phyloP scores from a whole-genome alignment of 2,797 vertebrate species.

The Euthynnus affinis region DNA sequence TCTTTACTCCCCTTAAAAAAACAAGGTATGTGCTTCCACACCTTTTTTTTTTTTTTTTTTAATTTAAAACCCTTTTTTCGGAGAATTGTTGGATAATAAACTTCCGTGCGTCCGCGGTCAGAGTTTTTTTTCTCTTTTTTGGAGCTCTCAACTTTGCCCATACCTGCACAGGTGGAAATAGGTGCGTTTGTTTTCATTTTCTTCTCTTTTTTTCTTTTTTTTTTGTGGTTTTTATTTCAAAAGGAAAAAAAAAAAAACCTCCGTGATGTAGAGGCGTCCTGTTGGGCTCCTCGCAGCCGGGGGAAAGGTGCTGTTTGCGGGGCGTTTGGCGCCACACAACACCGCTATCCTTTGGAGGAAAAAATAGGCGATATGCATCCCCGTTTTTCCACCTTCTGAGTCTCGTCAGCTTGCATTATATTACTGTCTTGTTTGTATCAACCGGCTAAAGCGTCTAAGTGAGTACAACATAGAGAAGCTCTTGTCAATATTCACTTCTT shows the following conservation, averaged over 20 bases:
- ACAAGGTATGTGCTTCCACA: slow-evolving; percentile 72
- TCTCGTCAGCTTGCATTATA: slow-evolving; percentile 16
- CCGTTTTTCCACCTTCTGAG: slow-evolving; percentile 23
- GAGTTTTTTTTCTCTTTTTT: no score
- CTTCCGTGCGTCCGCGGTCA: slow-evolving; percentile 53
- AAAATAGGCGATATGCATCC: slow-evolving; percentile 35
- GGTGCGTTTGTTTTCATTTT: slow-evolving; percentile 56
- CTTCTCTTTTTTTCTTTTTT: background rate
- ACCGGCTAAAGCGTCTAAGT: background rate
- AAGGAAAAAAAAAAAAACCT: background rate
- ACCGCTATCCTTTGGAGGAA: slow-evolving; percentile 37
- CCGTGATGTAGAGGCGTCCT: slow-evolving; percentile 39
- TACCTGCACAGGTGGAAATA: slow-evolving; percentile 81
- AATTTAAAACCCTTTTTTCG: background rate
- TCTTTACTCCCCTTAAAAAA: slow-evolving; percentile 28
- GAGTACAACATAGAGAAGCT: slow-evolving; percentile 19
- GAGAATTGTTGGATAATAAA: slow-evolving; percentile 54
- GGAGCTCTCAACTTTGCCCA: slow-evolving; percentile 65
- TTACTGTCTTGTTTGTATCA: slow-evolving; percentile 15
- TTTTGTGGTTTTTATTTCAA: background rate
- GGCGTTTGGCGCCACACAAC: slow-evolving; percentile 49
- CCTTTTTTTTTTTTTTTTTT: slow-evolving; percentile 28
- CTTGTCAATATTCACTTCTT: slow-evolving; percentile 31
- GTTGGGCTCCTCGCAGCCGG: slow-evolving; percentile 29
- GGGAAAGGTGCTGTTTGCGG: slow-evolving; percentile 29